Percentiles rank a stretch among this genome's conserved stretches.
Evolutionary conservation across 2,797 vertebrate species (phyloP).

Genomic region (Enteromius thamalakanensis): DNA sequence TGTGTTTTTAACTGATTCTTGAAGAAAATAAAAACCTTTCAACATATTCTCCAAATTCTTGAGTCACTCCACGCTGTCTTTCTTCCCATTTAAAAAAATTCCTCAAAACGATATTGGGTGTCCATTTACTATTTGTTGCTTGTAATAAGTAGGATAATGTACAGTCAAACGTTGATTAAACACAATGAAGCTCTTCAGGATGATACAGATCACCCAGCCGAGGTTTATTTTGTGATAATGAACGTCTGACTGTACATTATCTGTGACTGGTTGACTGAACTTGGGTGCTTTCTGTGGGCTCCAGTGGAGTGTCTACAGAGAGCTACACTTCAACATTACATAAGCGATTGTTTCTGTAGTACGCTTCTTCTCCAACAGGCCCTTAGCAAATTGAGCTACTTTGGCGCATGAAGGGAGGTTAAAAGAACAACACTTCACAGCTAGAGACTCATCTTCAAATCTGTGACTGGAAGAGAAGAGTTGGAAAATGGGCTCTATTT

Average conservation of each 20-base stretch:
- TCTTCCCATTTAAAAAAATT: background rate
- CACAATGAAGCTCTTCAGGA: slow-evolving; percentile 3
- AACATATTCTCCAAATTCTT: background rate
- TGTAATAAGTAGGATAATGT: slow-evolving; percentile 4
- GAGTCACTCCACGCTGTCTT: background rate
- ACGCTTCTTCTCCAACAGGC: slow-evolving; percentile 63
- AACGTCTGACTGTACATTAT: slow-evolving; percentile 20
- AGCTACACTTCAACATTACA: slow-evolving; percentile 63
- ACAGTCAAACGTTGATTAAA: background rate
- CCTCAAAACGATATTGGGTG: background rate
- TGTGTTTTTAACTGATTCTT: no score
- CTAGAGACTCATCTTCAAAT: slow-evolving; percentile 63
- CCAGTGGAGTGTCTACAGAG: slow-evolving; percentile 47
- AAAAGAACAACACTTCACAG: slow-evolving; percentile 62
- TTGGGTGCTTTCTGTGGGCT: slow-evolving; percentile 32
- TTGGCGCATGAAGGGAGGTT: slow-evolving; percentile 57
- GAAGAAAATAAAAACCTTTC: no score
- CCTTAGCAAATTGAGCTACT: slow-evolving; percentile 62
- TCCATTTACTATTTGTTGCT: background rate
- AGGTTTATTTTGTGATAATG: slow-evolving; percentile 6
- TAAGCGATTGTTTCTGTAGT: slow-evolving; percentile 65
- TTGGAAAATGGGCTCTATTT: slow-evolving; percentile 61
- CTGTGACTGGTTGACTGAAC: background rate
- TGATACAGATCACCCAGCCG: slow-evolving; percentile 14
- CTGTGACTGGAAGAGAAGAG: slow-evolving; percentile 59